Conservation (phyloP, 2,797 vertebrate genomes). For the Sebastes hubbsi region DNA sequence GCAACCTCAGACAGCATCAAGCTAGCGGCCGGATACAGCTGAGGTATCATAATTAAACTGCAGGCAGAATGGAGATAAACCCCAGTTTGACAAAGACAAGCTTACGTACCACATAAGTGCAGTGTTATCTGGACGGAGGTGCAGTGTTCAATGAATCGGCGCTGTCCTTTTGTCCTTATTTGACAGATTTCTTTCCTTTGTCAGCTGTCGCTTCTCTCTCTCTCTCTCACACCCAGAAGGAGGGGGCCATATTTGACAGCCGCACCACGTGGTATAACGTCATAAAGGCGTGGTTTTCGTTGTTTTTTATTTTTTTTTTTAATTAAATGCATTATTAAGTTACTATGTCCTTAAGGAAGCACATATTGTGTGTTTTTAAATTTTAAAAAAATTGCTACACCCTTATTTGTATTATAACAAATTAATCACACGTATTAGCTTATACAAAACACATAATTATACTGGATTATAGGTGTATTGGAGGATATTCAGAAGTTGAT, state of each 20-base stretch:
- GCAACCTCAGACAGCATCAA: slow-evolving; percentile 40
- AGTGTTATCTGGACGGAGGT: neutral
- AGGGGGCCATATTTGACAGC: slow-evolving; percentile 82
- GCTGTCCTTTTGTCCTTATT: neutral
- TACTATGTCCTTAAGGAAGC: neutral
- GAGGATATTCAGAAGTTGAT: neutral
- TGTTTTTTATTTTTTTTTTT: neutral
- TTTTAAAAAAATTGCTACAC: too few relatives aligned
- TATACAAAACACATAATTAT: neutral
- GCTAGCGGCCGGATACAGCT: slow-evolving; percentile 52
- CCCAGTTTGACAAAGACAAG: neutral
- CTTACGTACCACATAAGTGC: slow-evolving; percentile 62
- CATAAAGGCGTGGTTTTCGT: neutral
- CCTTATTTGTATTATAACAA: neutral
- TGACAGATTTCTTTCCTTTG: slow-evolving; percentile 42
- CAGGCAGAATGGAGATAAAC: neutral
- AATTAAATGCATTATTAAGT: neutral
- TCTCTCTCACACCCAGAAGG: slow-evolving; percentile 62
- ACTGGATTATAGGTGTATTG: neutral
- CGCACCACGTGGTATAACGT: slow-evolving; percentile 75
- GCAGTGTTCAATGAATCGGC: neutral
- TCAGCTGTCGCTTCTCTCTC: slow-evolving; percentile 55
- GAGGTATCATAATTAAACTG: slow-evolving; percentile 15
- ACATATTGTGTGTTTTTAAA: rapidly evolving
- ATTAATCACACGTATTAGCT: neutral